Evolutionary conservation across 2,888 invertebrate species (phyloP).

Genomic region (Leptura quadrifasciata): DNA sequence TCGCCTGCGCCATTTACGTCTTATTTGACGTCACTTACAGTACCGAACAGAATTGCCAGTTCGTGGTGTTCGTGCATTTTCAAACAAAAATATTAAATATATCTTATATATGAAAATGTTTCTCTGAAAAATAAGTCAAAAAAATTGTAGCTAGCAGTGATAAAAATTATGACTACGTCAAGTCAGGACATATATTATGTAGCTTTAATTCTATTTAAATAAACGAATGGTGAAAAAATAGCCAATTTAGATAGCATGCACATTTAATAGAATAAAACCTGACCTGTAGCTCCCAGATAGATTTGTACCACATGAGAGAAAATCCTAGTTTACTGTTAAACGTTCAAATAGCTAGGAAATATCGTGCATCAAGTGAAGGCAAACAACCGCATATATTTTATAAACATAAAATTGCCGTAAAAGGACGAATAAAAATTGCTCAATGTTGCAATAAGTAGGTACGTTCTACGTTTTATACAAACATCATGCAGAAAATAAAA

Average conservation of each 20-base stretch:
- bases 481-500: conserved; percentile 24
- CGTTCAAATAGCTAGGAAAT: conserved; percentile 24
- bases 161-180: too few relatives aligned
- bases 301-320: conserved; percentile 1
- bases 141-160: too few relatives aligned
- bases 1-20: too few relatives aligned
- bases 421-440: conserved; percentile 23
- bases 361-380: conserved; percentile 21
- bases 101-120: too few relatives aligned
- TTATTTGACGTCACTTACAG: too few relatives aligned
- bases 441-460: conserved; percentile 33
- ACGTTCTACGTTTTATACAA: conserved; percentile 22
- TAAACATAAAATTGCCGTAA: conserved; percentile 27
- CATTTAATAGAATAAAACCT: neutral
- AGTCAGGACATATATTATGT: too few relatives aligned
- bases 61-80: too few relatives aligned
- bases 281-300: neutral
- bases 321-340: conserved; percentile 25
- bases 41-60: too few relatives aligned
- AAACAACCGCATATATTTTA: conserved; percentile 17
- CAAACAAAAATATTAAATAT: too few relatives aligned
- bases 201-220: too few relatives aligned
- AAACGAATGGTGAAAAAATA: too few relatives aligned
- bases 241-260: neutral
- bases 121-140: too few relatives aligned